These are phyloP conservation scores for Stenichneumon culpator DNA, from an alignment of 2,888 invertebrate species.

Conservation along the genomic window DNA sequence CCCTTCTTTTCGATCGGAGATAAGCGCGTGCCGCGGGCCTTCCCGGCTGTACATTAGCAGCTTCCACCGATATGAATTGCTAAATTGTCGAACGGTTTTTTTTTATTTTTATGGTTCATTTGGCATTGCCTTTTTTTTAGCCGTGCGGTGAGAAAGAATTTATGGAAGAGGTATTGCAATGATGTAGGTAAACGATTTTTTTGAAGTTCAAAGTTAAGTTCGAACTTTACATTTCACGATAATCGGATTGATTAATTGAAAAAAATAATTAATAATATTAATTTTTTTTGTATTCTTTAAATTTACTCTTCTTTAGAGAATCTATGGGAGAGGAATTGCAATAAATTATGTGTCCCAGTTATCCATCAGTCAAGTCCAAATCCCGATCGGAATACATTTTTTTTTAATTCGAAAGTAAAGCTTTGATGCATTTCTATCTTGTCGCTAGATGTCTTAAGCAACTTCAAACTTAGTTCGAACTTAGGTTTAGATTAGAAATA, in stretches of 20 bases:
- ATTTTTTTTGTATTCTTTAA: not conserved
- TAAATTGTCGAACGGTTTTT: conserved; percentile 16
- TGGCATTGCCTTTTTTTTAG: not conserved
- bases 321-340: not conserved
- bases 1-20: conserved; percentile 32
- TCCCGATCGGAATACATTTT: not conserved
- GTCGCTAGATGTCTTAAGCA: not conserved
- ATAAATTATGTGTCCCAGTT: not conserved
- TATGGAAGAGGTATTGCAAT: not conserved
- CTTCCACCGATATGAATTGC: conserved; percentile 5
- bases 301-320: not conserved
- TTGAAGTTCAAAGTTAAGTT: not conserved
- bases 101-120: not conserved
- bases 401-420: not conserved
- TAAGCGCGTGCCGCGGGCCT: conserved; percentile 1
- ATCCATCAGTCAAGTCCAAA: too few relatives aligned
- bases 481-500: too few relatives aligned
- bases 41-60: not conserved
- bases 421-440: not conserved
- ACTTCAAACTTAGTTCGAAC: too few relatives aligned
- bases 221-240: too few relatives aligned
- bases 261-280: not conserved
- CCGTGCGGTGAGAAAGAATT: not conserved
- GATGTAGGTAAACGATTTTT: not conserved
- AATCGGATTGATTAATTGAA: not conserved